These are phyloP conservation scores for Vidua chalybeata DNA, from an alignment of 2,113 vertebrate genomes.

Conservation along the genomic window DNA sequence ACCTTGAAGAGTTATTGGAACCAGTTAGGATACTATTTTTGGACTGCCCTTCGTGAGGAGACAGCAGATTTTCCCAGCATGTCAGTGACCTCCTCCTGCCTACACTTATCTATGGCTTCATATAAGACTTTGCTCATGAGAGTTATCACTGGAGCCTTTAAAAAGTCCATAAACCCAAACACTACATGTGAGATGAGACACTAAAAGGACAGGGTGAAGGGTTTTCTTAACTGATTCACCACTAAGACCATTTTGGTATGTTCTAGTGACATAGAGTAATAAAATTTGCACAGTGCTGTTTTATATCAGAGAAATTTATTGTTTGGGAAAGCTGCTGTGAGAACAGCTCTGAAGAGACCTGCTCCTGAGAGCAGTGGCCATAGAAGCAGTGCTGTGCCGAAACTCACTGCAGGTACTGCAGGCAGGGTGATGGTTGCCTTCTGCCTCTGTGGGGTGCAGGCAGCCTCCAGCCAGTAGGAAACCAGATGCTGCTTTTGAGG, in stretches of 20 bases:
- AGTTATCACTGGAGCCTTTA: not conserved
- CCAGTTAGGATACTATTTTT: not conserved
- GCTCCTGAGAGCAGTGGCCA: not conserved
- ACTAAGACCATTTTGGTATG: not conserved
- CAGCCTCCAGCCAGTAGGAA: not conserved
- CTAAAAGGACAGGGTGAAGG: not conserved
- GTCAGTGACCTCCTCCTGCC: not conserved
- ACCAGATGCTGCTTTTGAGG: not conserved
- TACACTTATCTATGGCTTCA: not conserved
- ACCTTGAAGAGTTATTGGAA: not conserved
- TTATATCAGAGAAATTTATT: not conserved
- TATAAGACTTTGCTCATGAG: not conserved
- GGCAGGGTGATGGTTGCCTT: not conserved
- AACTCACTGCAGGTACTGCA: not conserved
- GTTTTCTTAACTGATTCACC: not conserved
- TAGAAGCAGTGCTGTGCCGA: accelerated
- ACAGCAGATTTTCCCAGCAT: conserved; percentile 14
- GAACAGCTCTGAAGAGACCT: not conserved
- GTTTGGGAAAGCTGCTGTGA: not conserved
- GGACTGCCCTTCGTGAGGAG: not conserved
- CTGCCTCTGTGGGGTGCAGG: not conserved
- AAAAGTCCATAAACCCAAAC: not conserved
- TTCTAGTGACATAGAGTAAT: not conserved
- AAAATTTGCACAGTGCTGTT: not conserved
- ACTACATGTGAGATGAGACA: not conserved